These are phyloP conservation scores for Leucophenga varia DNA, from an alignment of 1,140 invertebrate species.

Conservation along the genomic window DNA sequence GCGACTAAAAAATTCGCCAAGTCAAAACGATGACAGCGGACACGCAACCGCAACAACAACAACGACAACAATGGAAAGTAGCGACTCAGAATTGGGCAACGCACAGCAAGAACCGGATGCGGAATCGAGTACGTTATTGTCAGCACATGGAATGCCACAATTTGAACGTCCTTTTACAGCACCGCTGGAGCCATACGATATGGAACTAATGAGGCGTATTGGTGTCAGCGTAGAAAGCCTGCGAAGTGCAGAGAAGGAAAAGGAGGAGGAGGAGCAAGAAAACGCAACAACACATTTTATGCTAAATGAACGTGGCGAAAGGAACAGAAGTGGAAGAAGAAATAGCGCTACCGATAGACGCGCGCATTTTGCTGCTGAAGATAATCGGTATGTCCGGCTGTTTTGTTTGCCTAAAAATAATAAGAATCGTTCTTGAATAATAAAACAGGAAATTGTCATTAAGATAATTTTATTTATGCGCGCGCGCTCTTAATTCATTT, in stretches of 20 bases:
- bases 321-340: not conserved
- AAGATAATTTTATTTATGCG: no score
- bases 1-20: no score
- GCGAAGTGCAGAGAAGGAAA: conserved; percentile 17
- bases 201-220: conserved; percentile 32
- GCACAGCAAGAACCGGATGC: conserved; percentile 1
- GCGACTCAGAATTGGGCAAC: conserved; percentile 6
- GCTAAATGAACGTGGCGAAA: conserved; percentile 20
- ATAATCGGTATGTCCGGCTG: not conserved
- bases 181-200: conserved; percentile 34
- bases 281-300: conserved; percentile 19
- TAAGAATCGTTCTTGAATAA: no score
- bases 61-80: not conserved
- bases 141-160: conserved; percentile 9
- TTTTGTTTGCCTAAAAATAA: no score
- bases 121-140: conserved; percentile 22
- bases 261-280: conserved; percentile 7
- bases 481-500: no score
- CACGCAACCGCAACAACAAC: not conserved
- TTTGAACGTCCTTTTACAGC: conserved; percentile 27
- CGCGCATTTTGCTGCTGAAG: not conserved
- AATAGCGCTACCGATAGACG: not conserved
- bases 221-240: conserved; percentile 19
- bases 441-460: no score
- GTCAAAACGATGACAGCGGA: no score